Evolutionary conservation across 23 tunicate genomes (phyloP).

Genomic region (Halocynthia roretzi): DNA sequence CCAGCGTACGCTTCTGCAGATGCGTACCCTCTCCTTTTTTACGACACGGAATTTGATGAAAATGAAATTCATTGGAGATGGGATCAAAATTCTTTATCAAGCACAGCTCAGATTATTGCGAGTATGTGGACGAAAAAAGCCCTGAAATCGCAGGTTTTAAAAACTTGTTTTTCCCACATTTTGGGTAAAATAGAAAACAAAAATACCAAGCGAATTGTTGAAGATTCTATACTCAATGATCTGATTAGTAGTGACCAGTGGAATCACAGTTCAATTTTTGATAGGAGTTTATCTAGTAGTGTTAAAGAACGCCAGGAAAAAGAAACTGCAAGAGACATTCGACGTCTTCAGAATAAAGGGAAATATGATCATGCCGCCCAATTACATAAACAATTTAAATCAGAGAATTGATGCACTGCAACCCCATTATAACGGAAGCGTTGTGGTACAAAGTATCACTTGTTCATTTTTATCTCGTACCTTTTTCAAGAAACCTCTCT

Average conservation of each 20-base stretch:
- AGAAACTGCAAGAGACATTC: background rate
- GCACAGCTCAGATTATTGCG: conserved; percentile 27
- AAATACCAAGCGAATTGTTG: background rate
- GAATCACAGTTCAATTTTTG: background rate
- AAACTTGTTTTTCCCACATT: conserved; percentile 13
- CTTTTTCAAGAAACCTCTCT: too few relatives aligned
- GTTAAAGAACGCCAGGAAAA: conserved; percentile 31
- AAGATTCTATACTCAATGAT: too few relatives aligned
- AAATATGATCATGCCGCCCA: background rate
- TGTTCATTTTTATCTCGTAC: too few relatives aligned
- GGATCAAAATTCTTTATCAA: conserved; percentile 34
- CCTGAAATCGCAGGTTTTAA: conserved; percentile 25
- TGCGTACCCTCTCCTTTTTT: conserved; percentile 28
- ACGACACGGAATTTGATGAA: conserved; percentile 43
- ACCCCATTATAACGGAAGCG: too few relatives aligned
- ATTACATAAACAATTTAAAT: background rate
- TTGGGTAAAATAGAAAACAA: background rate
- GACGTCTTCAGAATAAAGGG: conserved; percentile 27
- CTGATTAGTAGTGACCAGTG: background rate
- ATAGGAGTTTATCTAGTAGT: conserved; percentile 6
- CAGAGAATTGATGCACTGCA: background rate
- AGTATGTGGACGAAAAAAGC: conserved; percentile 19
- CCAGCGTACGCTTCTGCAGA: conserved; percentile 1
- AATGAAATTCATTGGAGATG: conserved; percentile 64
- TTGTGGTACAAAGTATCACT: too few relatives aligned